Conservation (phyloP, 2,797 vertebrate species). For the Channallabes apus region DNA sequence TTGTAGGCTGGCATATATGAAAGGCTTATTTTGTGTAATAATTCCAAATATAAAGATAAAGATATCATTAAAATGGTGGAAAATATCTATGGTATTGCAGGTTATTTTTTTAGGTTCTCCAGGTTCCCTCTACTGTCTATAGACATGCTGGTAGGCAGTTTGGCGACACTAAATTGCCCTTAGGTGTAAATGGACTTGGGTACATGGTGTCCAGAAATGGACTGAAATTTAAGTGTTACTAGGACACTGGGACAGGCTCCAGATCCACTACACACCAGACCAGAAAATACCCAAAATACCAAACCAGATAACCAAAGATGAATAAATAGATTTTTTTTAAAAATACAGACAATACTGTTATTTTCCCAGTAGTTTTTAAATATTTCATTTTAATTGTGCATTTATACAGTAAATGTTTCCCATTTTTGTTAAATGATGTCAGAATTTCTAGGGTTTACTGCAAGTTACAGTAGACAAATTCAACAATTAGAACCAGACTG, state of each 20-base stretch:
- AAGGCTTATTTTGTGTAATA: not conserved
- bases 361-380: not conserved
- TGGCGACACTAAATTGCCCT: not conserved
- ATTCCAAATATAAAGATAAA: not conserved
- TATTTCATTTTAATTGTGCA: not conserved
- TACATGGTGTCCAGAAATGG: not conserved
- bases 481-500: not conserved
- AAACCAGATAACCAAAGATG: no score
- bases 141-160: not conserved
- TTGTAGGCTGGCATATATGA: not conserved
- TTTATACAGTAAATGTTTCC: not conserved
- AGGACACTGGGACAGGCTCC: not conserved
- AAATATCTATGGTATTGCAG: not conserved
- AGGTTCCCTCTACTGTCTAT: not conserved
- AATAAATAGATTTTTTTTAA: not conserved
- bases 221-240: no score
- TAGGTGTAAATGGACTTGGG: not conserved
- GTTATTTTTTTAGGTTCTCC: not conserved
- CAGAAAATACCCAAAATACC: no score
- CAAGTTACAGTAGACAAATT: not conserved
- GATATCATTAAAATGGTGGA: not conserved
- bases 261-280: not conserved
- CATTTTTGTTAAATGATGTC: not conserved
- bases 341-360: no score
- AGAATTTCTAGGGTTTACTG: not conserved